phyloP scores from a whole-genome alignment of 2,113 vertebrate species.

The Heterotilapia buettikoferi region DNA sequence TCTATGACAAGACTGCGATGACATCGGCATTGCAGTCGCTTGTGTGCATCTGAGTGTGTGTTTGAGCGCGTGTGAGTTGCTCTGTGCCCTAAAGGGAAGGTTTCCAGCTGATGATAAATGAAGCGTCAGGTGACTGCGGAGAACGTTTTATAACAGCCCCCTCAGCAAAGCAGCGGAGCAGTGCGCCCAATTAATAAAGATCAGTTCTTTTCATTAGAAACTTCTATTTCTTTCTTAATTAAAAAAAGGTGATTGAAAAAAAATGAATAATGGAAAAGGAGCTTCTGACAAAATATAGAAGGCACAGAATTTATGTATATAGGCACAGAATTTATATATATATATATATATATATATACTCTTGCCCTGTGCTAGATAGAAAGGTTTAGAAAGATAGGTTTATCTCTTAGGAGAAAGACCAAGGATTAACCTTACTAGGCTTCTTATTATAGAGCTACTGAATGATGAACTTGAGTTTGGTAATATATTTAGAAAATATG shows the following conservation, averaged over 20 bases:
- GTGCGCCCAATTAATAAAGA: slow-evolving; percentile 68
- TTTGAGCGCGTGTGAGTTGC: background rate
- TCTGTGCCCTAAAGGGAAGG: slow-evolving; percentile 3
- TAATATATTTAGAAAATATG: background rate
- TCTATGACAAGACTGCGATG: background rate
- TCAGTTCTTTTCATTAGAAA: slow-evolving; percentile 43
- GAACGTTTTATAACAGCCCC: slow-evolving; percentile 51
- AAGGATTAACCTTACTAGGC: background rate
- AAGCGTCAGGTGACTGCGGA: slow-evolving; percentile 33
- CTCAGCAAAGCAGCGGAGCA: slow-evolving; percentile 40
- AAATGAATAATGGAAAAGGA: background rate
- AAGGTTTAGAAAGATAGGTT: background rate
- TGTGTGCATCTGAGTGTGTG: background rate
- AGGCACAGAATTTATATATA: no score
- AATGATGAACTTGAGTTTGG: background rate
- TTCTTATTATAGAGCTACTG: background rate
- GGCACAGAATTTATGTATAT: background rate
- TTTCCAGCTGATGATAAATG: slow-evolving; percentile 60
- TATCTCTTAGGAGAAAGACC: background rate
- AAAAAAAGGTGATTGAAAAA: slow-evolving; percentile 50
- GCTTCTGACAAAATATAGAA: background rate
- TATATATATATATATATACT: background rate
- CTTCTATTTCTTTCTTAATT: slow-evolving; percentile 55
- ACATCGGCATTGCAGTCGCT: background rate
- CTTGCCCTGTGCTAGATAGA: background rate